A percentile compares a stretch with the other conserved stretches of the same genome.
Conservation (phyloP, 1,140 invertebrate species). For the Propsilocerus akamusi region DNA sequence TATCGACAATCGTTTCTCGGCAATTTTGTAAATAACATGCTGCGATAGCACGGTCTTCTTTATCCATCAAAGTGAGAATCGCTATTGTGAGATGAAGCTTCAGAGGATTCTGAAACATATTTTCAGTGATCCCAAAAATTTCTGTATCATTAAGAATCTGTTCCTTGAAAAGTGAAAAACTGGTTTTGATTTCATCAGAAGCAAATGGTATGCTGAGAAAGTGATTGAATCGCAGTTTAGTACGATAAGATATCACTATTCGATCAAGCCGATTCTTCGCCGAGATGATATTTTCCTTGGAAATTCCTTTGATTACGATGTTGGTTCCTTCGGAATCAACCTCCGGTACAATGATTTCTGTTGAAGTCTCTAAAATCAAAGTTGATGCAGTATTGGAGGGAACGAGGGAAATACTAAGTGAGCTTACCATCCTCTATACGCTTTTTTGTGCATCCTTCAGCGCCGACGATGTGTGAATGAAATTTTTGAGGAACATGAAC, state of each 20-base stretch:
- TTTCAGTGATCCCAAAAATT: slow-evolving; percentile 6
- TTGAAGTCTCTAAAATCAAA: slow-evolving; percentile 37
- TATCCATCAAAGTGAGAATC: slow-evolving; percentile 9
- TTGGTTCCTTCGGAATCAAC: slow-evolving; percentile 14
- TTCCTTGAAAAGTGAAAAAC: slow-evolving; percentile 8
- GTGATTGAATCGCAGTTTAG: slow-evolving; percentile 10
- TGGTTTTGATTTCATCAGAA: slow-evolving; percentile 5
- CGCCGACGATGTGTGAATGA: slow-evolving; percentile 37
- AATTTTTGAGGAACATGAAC: slow-evolving; percentile 10
- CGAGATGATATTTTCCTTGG: slow-evolving; percentile 7
- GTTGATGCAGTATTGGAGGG: background rate
- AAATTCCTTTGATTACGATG: slow-evolving; percentile 8
- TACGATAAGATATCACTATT: slow-evolving; percentile 8
- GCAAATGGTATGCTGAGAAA: slow-evolving; percentile 10
- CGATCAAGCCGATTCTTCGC: slow-evolving; percentile 9
- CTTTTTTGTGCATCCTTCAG: slow-evolving; percentile 37
- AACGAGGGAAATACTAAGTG: background rate
- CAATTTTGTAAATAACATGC: slow-evolving; percentile 8
- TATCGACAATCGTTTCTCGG: slow-evolving; percentile 8
- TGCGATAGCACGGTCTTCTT: slow-evolving; percentile 9
- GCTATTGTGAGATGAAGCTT: slow-evolving; percentile 11
- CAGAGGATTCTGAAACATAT: slow-evolving; percentile 7
- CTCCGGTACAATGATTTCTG: slow-evolving; percentile 39
- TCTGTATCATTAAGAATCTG: background rate
- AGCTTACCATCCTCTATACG: slow-evolving; percentile 29